phyloP scores from a whole-genome alignment of 2,888 invertebrate genomes.

The Agrochola lota region DNA sequence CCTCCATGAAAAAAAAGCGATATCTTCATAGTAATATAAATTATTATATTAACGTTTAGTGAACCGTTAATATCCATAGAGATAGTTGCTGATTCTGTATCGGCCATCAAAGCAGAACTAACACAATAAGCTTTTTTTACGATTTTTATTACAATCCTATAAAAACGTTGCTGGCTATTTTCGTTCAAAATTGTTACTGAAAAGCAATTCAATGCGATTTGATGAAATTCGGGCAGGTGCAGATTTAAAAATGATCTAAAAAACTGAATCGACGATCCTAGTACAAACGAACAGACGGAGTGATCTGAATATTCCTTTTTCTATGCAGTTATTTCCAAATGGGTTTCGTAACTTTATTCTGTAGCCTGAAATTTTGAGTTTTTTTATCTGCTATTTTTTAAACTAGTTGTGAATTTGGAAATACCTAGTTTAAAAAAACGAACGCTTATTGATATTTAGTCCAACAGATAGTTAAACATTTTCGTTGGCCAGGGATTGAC shows the following conservation, averaged over 20 bases:
- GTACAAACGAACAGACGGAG: background rate
- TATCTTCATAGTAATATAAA: no score
- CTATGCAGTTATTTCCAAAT: constrained; percentile 14
- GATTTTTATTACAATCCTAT: background rate
- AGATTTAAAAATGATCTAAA: constrained; percentile 13
- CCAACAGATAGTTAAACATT: background rate
- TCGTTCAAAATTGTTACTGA: background rate
- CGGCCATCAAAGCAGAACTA: background rate
- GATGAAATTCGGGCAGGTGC: background rate
- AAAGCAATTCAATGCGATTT: constrained; percentile 1
- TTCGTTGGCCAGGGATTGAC: background rate
- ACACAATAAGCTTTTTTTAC: background rate
- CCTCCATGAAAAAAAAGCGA: no score
- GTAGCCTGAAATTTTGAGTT: background rate
- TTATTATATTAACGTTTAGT: no score
- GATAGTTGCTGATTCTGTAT: background rate
- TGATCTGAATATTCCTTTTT: constrained; percentile 9
- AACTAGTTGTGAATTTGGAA: background rate
- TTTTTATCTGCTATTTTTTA: background rate
- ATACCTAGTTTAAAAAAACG: background rate
- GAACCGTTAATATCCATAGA: background rate
- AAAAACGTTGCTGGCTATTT: background rate
- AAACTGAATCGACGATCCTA: background rate
- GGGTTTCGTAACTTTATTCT: background rate
- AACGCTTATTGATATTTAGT: background rate